Conservation (phyloP, 2,797 vertebrate genomes). For the Rhinoraja longicauda region DNA sequence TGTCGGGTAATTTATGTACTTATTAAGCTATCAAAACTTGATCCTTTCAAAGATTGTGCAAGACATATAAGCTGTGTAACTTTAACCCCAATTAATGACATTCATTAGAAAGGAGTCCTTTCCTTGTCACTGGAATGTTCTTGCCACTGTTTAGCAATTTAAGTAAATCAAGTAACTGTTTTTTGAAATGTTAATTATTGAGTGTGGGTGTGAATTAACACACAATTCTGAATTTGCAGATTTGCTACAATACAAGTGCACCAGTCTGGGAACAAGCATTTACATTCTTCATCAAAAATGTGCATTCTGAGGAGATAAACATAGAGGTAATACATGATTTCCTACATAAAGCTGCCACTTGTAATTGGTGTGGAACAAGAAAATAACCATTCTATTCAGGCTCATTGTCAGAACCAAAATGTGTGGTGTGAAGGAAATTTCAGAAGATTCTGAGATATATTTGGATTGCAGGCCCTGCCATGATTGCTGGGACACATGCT, state of each 20-base stretch:
- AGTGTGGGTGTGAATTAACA: background rate
- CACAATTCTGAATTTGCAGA: constrained; percentile 53
- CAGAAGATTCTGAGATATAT: background rate
- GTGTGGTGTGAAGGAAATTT: background rate
- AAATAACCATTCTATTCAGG: background rate
- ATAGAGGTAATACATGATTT: constrained; percentile 87
- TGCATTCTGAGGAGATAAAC: constrained; percentile 67
- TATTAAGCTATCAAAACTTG: background rate
- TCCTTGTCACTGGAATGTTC: background rate
- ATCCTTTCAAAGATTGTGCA: background rate
- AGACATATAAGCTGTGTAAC: background rate
- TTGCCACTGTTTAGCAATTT: background rate
- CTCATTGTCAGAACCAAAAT: background rate
- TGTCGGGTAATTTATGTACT: background rate
- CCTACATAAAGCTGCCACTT: constrained; percentile 60
- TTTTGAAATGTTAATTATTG: background rate
- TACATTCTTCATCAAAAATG: constrained; percentile 78
- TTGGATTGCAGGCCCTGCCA: background rate
- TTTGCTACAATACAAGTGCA: constrained; percentile 70
- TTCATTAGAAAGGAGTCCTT: background rate
- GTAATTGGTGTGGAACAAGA: background rate
- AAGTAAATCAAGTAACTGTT: background rate
- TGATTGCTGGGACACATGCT: background rate
- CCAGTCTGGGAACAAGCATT: constrained; percentile 83
- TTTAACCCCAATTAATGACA: too few species aligned